These are phyloP conservation scores for Bombus confusus DNA, from an alignment of 1,140 invertebrate species.

Conservation along the genomic window DNA sequence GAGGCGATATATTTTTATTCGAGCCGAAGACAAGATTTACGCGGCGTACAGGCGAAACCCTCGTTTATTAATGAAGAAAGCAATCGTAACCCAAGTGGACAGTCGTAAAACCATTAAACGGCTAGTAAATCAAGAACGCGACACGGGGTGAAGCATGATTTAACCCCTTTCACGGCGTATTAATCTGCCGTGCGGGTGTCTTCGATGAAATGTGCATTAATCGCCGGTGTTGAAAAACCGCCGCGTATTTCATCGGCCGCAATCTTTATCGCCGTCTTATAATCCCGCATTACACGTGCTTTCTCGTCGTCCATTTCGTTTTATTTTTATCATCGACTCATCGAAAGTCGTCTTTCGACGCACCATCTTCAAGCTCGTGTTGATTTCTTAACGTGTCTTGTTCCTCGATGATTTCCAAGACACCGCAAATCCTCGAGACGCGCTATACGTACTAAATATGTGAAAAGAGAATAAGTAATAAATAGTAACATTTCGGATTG, in stretches of 20 bases:
- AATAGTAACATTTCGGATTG: background rate
- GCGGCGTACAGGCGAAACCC: slow-evolving; percentile 8
- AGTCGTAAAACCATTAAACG: slow-evolving; percentile 66
- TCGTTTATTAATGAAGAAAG: slow-evolving; percentile 55
- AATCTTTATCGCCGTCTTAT: slow-evolving; percentile 30
- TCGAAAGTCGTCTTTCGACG: background rate
- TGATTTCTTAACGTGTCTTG: background rate
- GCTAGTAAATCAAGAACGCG: slow-evolving; percentile 63
- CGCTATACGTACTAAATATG: too few species aligned
- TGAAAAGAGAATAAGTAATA: background rate
- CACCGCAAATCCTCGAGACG: too few species aligned
- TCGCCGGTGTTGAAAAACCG: slow-evolving; percentile 51
- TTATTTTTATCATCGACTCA: slow-evolving; percentile 21
- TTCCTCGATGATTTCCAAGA: background rate
- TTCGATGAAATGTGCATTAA: slow-evolving; percentile 67
- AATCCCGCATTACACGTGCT: background rate
- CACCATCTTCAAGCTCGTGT: background rate
- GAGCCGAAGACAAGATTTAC: slow-evolving; percentile 33
- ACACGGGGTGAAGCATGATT: slow-evolving; percentile 65
- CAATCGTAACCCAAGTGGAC: slow-evolving; percentile 53
- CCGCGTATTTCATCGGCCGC: slow-evolving; percentile 42
- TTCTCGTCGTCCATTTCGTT: background rate
- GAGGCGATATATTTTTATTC: slow-evolving; percentile 35
- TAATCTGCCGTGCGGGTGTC: slow-evolving; percentile 60
- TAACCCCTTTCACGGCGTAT: slow-evolving; percentile 61